A percentile compares a stretch with the other conserved stretches of the same genome.
Conservation (phyloP, 2,888 invertebrate species). For the Chirona hameri region DNA sequence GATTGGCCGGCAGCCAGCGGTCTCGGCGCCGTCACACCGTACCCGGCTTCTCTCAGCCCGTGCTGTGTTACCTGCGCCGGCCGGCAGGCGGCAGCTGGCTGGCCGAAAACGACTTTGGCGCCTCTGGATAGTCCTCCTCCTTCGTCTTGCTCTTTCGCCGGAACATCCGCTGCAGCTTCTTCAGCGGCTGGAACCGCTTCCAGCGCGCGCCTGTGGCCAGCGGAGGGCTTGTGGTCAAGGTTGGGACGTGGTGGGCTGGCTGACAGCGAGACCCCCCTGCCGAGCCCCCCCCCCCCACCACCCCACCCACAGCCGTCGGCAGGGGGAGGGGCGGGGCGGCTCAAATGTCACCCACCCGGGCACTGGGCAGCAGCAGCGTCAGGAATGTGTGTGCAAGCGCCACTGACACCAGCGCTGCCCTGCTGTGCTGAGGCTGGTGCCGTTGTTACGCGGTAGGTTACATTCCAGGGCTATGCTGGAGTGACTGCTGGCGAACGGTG, state of each 20-base stretch:
- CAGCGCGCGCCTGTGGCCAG: background rate
- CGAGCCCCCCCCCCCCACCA: too few relatives aligned
- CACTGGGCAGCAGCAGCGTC: background rate
- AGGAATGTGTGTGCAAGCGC: background rate
- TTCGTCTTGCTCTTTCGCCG: slow-evolving; percentile 53
- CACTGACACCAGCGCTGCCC: too few relatives aligned
- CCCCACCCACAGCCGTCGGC: background rate
- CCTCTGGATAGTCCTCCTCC: background rate
- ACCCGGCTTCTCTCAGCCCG: background rate
- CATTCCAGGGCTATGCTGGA: too few relatives aligned
- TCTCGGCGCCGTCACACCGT: background rate
- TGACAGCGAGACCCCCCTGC: background rate
- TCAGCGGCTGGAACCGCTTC: slow-evolving; percentile 60
- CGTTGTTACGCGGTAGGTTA: too few relatives aligned
- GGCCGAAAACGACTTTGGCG: background rate
- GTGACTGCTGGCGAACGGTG: too few relatives aligned
- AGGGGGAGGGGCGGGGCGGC: background rate
- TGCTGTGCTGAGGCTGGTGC: too few relatives aligned
- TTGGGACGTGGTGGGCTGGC: background rate
- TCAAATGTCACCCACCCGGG: background rate
- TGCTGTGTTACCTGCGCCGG: background rate
- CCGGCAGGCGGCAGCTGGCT: background rate
- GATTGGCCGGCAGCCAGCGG: background rate
- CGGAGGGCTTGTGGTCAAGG: background rate
- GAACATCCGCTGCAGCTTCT: slow-evolving; percentile 67